Evolutionary conservation across 2,888 invertebrate species (phyloP).

Genomic region (Folsomia manolachei): DNA sequence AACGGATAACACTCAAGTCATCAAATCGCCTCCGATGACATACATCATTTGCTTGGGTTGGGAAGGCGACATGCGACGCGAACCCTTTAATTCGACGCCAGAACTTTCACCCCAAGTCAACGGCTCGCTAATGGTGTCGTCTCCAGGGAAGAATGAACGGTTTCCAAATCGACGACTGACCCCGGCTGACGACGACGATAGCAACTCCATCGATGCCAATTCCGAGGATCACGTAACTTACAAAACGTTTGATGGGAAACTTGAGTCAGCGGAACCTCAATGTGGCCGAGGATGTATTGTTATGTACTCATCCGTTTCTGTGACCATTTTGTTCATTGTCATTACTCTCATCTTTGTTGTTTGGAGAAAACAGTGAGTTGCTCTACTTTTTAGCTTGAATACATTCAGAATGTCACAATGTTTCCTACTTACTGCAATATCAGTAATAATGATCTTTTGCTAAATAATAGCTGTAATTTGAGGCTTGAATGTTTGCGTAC

Average conservation of each 20-base stretch:
- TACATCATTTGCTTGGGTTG: background rate
- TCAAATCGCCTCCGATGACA: background rate
- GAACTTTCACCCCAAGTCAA: background rate
- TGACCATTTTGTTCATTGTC: constrained; percentile 20
- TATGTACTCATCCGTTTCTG: constrained; percentile 16
- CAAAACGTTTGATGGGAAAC: background rate
- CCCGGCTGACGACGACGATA: background rate
- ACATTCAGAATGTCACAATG: background rate
- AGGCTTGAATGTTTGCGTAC: too few relatives aligned
- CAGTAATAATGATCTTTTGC: too few relatives aligned
- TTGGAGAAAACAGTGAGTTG: constrained; percentile 34
- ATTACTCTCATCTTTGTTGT: constrained; percentile 17
- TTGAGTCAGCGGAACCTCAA: constrained; percentile 15
- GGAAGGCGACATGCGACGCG: background rate
- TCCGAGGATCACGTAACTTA: background rate
- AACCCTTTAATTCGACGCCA: too few relatives aligned
- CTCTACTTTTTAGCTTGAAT: background rate
- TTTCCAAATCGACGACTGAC: too few relatives aligned
- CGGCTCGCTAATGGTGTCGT: too few relatives aligned
- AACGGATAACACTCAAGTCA: constrained; percentile 40
- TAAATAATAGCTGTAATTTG: too few relatives aligned
- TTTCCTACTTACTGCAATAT: too few relatives aligned
- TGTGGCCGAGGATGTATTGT: constrained; percentile 31
- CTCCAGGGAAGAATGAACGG: too few relatives aligned
- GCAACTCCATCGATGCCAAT: too few relatives aligned